Conservation (phyloP, 1,140 invertebrate species). For the Cyclargus thomasi region DNA sequence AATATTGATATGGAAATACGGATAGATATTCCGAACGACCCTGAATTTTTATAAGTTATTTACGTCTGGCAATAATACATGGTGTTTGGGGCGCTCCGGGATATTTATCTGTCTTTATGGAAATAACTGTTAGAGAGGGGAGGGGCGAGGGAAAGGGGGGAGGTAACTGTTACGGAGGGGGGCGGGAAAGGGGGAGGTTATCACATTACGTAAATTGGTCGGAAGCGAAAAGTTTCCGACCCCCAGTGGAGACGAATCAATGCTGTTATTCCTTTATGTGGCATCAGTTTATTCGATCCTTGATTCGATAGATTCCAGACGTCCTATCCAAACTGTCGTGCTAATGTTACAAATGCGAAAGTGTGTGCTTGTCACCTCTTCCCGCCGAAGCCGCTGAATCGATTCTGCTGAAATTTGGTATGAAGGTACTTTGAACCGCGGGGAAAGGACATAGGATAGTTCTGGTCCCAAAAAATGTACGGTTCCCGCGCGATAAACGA, state of each 20-base stretch:
- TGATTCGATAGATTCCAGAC: too few relatives aligned
- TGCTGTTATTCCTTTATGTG: slow-evolving; percentile 23
- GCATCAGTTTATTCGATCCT: neutral
- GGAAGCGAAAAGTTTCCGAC: slow-evolving; percentile 29
- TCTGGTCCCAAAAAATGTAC: too few relatives aligned
- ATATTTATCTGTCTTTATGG: slow-evolving; percentile 19
- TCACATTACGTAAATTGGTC: slow-evolving; percentile 33
- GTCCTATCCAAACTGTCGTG: too few relatives aligned
- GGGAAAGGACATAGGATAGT: too few relatives aligned
- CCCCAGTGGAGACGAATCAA: slow-evolving; percentile 29
- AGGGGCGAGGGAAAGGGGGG: neutral
- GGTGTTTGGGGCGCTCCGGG: neutral
- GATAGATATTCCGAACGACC: neutral
- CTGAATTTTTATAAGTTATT: neutral
- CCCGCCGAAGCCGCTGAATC: too few relatives aligned
- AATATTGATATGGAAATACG: too few relatives aligned
- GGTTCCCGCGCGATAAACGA: too few relatives aligned
- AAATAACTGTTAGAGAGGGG: slow-evolving; percentile 10
- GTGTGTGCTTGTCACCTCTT: too few relatives aligned
- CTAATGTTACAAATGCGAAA: too few relatives aligned
- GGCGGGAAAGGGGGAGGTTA: neutral
- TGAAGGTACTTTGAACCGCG: too few relatives aligned
- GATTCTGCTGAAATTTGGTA: too few relatives aligned
- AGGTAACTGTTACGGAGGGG: too few relatives aligned
- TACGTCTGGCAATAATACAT: neutral